phyloP scores from a whole-genome alignment of 2,113 vertebrate genomes.

The Toxotes chatareus region DNA sequence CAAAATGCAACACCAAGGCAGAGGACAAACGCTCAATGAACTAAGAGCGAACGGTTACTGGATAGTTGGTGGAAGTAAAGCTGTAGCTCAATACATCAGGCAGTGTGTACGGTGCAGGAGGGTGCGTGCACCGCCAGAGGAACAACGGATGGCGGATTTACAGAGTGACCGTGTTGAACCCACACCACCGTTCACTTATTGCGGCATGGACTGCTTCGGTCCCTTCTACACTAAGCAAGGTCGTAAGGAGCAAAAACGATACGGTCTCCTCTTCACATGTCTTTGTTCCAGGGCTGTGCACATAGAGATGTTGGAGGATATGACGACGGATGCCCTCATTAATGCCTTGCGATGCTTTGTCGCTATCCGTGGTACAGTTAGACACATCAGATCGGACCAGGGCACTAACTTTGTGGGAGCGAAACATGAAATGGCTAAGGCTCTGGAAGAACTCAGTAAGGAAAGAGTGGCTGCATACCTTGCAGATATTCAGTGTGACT shows the following conservation, averaged over 20 bases:
- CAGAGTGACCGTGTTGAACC: neutral
- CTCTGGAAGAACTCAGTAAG: neutral
- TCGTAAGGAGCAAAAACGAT: neutral
- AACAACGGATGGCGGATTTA: slow-evolving; percentile 20
- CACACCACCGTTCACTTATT: neutral
- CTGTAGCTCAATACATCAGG: neutral
- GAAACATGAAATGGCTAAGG: neutral
- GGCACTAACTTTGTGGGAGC: neutral
- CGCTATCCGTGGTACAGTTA: neutral
- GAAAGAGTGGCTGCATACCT: neutral
- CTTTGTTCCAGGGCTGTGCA: neutral
- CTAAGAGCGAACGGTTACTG: slow-evolving; percentile 5
- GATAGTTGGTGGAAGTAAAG: slow-evolving; percentile 10
- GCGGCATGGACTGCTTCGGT: slow-evolving; percentile 30
- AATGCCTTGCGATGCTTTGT: neutral
- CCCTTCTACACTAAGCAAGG: slow-evolving; percentile 4
- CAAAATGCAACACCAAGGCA: slow-evolving; percentile 8
- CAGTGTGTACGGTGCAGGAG: slow-evolving; percentile 9
- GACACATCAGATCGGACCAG: neutral
- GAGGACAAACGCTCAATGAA: slow-evolving; percentile 15
- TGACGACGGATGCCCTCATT: neutral
- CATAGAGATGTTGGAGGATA: slow-evolving; percentile 11
- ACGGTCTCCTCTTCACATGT: slow-evolving; percentile 10
- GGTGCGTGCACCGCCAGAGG: neutral
- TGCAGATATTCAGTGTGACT: neutral